These are phyloP conservation scores for Lacerta agilis DNA, from an alignment of 2,797 vertebrate genomes.

Conservation along the genomic window DNA sequence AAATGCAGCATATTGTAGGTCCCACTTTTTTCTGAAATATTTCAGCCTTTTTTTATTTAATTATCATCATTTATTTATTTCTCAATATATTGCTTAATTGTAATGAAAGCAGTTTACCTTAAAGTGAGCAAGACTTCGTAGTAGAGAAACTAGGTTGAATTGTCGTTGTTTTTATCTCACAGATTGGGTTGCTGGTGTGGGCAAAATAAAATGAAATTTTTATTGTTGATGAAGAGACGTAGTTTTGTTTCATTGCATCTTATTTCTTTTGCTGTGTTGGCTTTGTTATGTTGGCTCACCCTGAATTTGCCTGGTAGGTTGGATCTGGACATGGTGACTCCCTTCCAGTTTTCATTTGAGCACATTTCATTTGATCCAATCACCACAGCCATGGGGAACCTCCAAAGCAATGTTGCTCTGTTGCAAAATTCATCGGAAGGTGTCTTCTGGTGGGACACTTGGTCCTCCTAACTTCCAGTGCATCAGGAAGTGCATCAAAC, in stretches of 20 bases:
- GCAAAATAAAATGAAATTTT: not conserved
- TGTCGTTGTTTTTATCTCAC: too few relatives aligned
- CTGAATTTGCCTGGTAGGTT: not conserved
- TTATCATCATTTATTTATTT: too few relatives aligned
- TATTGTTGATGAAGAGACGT: not conserved
- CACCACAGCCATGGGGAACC: not conserved
- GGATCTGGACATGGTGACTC: not conserved
- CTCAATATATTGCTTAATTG: too few relatives aligned
- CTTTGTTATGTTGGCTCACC: not conserved
- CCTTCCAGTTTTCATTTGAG: not conserved
- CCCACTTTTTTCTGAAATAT: too few relatives aligned
- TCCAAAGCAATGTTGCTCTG: not conserved
- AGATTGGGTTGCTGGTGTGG: not conserved
- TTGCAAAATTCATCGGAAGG: not conserved
- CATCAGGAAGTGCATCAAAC: not conserved
- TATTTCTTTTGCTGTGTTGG: not conserved
- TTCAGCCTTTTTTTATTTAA: too few relatives aligned
- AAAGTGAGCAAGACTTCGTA: too few relatives aligned
- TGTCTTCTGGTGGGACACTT: not conserved
- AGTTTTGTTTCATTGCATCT: not conserved
- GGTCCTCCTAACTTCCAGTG: not conserved
- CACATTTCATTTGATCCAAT: constrained; percentile 2
- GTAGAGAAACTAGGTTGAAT: too few relatives aligned
- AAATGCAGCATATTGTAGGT: too few relatives aligned
- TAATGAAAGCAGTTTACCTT: too few relatives aligned